These are phyloP conservation scores for Melanotaenia maccullochi DNA, from an alignment of 2,797 vertebrate species.

Conservation along the genomic window DNA sequence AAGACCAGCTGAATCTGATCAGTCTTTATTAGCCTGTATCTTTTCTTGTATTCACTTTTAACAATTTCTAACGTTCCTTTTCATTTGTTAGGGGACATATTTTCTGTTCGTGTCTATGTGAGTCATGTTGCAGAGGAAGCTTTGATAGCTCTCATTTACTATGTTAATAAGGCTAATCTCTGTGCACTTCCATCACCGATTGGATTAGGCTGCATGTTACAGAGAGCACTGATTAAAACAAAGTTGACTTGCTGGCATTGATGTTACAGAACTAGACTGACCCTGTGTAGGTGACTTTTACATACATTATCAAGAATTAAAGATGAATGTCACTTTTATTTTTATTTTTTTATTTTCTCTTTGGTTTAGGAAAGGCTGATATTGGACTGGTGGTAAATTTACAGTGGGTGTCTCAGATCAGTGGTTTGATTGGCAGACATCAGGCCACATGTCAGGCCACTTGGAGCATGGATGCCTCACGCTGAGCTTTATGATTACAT, in stretches of 20 bases:
- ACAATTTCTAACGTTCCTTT: neutral
- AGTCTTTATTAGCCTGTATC: neutral
- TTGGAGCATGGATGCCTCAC: neutral
- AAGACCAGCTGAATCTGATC: slow-evolving; percentile 1
- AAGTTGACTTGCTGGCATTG: neutral
- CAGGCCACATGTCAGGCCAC: slow-evolving; percentile 10
- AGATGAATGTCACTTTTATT: neutral
- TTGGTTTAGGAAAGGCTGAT: neutral
- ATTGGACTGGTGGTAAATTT: slow-evolving; percentile 15
- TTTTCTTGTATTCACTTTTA: neutral
- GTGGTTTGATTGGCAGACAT: slow-evolving; percentile 17
- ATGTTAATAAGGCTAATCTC: slow-evolving; percentile 56
- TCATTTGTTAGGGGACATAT: neutral
- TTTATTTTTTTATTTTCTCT: slow-evolving; percentile 1
- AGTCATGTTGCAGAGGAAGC: slow-evolving; percentile 22
- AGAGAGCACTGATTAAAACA: slow-evolving; percentile 32
- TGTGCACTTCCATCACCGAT: slow-evolving; percentile 51
- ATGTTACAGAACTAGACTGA: neutral
- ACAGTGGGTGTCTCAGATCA: neutral
- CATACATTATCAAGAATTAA: neutral
- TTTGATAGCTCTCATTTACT: slow-evolving; percentile 48
- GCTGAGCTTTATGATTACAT: slow-evolving; percentile 37
- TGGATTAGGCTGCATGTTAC: slow-evolving; percentile 51
- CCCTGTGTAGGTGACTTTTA: neutral
- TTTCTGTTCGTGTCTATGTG: slow-evolving; percentile 22